Evolutionary conservation across 23 tunicate species (phyloP).

Genomic region (Botrylloides violaceus): DNA sequence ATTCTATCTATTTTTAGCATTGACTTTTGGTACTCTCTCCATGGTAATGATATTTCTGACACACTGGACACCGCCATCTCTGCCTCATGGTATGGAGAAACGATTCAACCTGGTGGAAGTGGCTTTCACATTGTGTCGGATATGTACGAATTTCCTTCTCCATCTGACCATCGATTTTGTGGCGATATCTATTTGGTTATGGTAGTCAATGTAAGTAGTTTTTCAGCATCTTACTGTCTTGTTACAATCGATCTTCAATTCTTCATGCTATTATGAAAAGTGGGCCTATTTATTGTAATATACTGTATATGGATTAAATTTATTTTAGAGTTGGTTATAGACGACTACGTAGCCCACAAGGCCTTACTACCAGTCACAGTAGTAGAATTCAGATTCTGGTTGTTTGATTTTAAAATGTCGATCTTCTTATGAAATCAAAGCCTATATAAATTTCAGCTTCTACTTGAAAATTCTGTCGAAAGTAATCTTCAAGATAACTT

Average conservation of each 20-base stretch:
- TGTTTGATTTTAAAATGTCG: too few relatives aligned
- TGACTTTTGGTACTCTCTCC: constrained; percentile 11
- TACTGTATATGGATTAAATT: too few relatives aligned
- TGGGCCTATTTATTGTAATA: too few relatives aligned
- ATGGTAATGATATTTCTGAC: background rate
- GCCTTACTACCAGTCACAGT: too few relatives aligned
- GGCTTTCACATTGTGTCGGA: constrained; percentile 18
- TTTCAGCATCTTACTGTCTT: too few relatives aligned
- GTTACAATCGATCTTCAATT: too few relatives aligned
- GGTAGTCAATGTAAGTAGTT: background rate
- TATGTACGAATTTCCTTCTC: background rate
- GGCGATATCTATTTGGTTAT: constrained; percentile 16
- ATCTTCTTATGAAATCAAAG: too few relatives aligned
- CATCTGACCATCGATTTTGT: background rate
- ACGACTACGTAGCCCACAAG: too few relatives aligned
- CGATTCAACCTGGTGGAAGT: background rate
- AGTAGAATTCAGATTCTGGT: too few relatives aligned
- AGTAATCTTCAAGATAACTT: constrained; percentile 14
- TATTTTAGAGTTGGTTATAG: too few relatives aligned
- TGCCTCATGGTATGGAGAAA: background rate
- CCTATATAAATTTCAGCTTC: too few relatives aligned
- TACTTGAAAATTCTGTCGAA: background rate
- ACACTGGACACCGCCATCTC: background rate
- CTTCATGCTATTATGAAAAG: too few relatives aligned
- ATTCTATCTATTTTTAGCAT: background rate